Conservation (phyloP, 2,888 invertebrate species). For the Orgyia antiqua region DNA sequence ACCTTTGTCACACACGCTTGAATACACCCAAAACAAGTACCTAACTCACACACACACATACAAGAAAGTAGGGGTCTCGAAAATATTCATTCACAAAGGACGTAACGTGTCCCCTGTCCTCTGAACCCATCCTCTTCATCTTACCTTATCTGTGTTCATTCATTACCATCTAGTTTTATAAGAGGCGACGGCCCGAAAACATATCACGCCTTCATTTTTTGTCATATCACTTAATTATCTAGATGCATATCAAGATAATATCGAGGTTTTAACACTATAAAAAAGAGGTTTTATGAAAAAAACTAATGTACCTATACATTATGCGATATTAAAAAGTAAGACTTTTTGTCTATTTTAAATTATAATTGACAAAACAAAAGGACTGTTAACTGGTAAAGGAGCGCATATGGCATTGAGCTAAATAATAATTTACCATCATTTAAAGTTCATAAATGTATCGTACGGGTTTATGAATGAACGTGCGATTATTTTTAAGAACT, state of each 20-base stretch:
- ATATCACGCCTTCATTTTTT: constrained; percentile 74
- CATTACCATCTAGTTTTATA: constrained; percentile 76
- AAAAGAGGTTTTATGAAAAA: constrained; percentile 37
- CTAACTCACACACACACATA: constrained; percentile 38
- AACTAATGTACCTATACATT: constrained; percentile 19
- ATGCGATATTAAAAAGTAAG: no score
- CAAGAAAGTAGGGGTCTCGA: constrained; percentile 25
- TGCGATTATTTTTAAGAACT: no score
- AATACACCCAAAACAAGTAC: constrained; percentile 37
- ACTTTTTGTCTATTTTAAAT: no score
- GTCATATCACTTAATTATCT: constrained; percentile 76
- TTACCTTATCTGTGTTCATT: constrained; percentile 72
- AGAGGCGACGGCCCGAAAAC: constrained; percentile 73
- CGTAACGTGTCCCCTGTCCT: constrained; percentile 56
- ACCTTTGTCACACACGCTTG: constrained; percentile 40
- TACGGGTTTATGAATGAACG: no score
- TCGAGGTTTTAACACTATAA: constrained; percentile 41
- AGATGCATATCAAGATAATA: constrained; percentile 73
- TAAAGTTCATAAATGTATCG: no score
- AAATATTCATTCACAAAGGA: constrained; percentile 63
- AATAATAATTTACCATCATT: no score
- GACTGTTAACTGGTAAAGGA: no score
- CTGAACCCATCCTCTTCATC: constrained; percentile 61
- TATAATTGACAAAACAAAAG: no score
- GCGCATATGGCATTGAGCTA: no score